These are phyloP conservation scores for Monodelphis domestica DNA, from an alignment of 2,797 vertebrate genomes.

Conservation along the genomic window DNA sequence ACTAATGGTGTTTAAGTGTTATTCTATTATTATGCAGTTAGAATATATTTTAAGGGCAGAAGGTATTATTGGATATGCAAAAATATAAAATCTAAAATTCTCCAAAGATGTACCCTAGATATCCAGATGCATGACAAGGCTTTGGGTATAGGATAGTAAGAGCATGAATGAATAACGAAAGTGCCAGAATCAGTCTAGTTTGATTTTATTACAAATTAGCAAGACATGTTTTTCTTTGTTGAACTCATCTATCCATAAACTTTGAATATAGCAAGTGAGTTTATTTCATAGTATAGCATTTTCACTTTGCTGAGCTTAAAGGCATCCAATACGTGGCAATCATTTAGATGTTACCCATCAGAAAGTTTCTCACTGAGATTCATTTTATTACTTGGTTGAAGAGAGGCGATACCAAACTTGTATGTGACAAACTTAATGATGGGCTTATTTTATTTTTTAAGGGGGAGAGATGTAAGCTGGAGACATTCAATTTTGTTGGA, in stretches of 20 bases:
- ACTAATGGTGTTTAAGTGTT: not conserved
- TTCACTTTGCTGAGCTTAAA: constrained; percentile 55
- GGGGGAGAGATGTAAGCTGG: not conserved
- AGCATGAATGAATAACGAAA: constrained; percentile 37
- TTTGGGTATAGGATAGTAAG: not conserved
- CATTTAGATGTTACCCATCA: constrained; percentile 57
- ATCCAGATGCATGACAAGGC: not conserved
- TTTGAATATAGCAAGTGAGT: constrained; percentile 34
- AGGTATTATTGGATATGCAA: constrained; percentile 18
- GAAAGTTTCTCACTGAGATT: constrained; percentile 40
- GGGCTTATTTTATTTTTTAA: constrained; percentile 57
- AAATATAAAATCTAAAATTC: constrained; percentile 27
- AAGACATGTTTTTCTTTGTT: constrained; percentile 40
- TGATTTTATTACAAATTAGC: constrained; percentile 53
- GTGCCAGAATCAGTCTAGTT: constrained; percentile 39
- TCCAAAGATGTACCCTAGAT: not conserved
- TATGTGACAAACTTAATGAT: constrained; percentile 49
- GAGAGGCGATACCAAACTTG: constrained; percentile 51
- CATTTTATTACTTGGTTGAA: constrained; percentile 60
- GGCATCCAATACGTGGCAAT: not conserved
- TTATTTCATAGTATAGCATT: constrained; percentile 48
- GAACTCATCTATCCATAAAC: constrained; percentile 35
- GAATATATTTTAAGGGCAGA: not conserved
- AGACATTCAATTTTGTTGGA: constrained; percentile 36
- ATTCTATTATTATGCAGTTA: not conserved